Base-by-base conservation (phyloP, 1,140 invertebrate species). In the Hermatobates lingyangjiaoensis region DNA sequence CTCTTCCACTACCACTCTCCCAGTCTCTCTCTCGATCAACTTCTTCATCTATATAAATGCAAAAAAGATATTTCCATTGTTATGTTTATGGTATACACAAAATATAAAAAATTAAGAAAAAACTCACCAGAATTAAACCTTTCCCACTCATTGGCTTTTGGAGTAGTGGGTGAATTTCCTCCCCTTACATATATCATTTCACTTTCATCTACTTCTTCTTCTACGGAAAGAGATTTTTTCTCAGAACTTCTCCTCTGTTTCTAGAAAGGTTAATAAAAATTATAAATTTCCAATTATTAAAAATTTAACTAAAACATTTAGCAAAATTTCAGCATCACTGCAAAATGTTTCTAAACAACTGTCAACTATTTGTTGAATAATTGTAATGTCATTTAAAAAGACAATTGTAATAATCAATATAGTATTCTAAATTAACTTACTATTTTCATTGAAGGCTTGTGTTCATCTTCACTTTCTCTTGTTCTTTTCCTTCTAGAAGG, bases 181-280 rank as follows among this genome's bases (percentile, higher is more conserved):
- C 45, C 45, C 23, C 10, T 24, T 10, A 46, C 26, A 18, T 27
- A 46, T 7, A 46, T 24, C 45, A 46, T 46, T 18, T 46, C 45
- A 27, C 26, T 46, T 20, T 46, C 45, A 18, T 46, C 45, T 5
- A 46, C 23, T 24, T 46, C 45, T 20, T 46, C 45, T 18, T 46
- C 45, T 20, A 42, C 21, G 4, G 39, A 18, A 7, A 7, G 28
- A 34, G 7, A 7, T 15, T 34, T 34, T 18, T 25, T 26, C 14
- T 51, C 50, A 24, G 20, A 28, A 1, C 26, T 45, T 23, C 38
- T 51, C 21, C 50, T 45, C 18, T 51, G 50, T 27, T 51, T 51
- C 50, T 51, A 42, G 14, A 49, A 49, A 48, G n/a, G n/a, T n/a
- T n/a, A n/a, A n/a, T n/a, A n/a, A n/a, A n/a, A n/a, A n/a, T n/a